Percentiles rank a stretch among this genome's conserved stretches.
Evolutionary conservation across 2,888 invertebrate species (phyloP).

Genomic region (Tanypteryx hageni): DNA sequence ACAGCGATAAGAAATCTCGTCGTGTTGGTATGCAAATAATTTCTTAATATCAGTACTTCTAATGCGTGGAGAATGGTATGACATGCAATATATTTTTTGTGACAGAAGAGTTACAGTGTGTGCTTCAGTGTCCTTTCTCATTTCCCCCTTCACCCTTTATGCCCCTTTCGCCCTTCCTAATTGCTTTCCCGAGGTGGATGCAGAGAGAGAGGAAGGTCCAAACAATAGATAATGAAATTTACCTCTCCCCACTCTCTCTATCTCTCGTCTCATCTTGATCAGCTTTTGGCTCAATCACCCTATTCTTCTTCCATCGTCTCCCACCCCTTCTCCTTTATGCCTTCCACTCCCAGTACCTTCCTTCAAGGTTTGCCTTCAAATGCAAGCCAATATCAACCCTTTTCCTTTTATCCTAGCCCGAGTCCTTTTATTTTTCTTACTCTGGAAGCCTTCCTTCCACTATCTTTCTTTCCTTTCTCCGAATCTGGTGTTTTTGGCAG

Average conservation of each 20-base stretch:
- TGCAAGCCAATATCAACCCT: not conserved
- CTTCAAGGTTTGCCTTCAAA: no score
- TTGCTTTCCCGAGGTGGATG: not conserved
- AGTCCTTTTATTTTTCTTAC: not conserved
- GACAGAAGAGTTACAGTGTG: not conserved
- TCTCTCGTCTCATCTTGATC: not conserved
- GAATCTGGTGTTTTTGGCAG: not conserved
- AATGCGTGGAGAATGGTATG: not conserved
- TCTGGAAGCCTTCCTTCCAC: not conserved
- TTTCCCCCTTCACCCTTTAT: not conserved
- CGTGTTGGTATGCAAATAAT: no score
- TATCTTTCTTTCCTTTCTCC: not conserved
- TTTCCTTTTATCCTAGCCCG: not conserved
- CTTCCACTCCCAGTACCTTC: not conserved
- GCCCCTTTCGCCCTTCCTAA: not conserved
- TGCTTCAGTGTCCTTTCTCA: not conserved
- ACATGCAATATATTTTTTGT: not conserved
- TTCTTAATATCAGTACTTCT: not conserved
- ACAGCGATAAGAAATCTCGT: no score
- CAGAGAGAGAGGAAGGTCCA: not conserved
- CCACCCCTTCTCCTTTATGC: not conserved
- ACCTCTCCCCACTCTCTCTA: not conserved
- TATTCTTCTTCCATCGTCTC: not conserved
- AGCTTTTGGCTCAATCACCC: not conserved
- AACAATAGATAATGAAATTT: constrained; percentile 32